Evolutionary conservation across 2,797 vertebrate species (phyloP), one percentile per base, ranked within the genome.

Genomic region (Betta splendens): DNA sequence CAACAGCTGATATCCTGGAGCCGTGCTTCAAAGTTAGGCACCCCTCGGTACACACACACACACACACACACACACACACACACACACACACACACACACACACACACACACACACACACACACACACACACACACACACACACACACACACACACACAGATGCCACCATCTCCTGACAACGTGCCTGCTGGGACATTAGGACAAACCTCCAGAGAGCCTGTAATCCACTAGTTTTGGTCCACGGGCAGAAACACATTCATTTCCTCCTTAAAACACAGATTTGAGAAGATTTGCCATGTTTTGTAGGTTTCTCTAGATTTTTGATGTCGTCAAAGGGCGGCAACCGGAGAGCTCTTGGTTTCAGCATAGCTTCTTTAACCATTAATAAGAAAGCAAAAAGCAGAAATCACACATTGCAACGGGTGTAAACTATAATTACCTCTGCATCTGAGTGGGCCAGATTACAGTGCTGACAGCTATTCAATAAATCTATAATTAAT

Each of bases 1-100:
- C 85, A 91, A 92, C 88, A 76, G 79, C 80, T 77, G 74, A 80
- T 60, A 72, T 22, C 44, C 76, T 59, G 49, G 75, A 71, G 82
- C 73, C 35, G 43, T 44, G 54, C 63, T 78, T 69, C 54, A 72
- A 69, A 81, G 71, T 72, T 59, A 77, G 70, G 57, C 52, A 69
- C 46, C 49, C 63, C 56, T 64, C 49, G 68, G 52, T 16, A 50
- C 55, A 67, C 48, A 66, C 38, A 40, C 40, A 51, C 22, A 50
- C 35, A 60, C 55, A 67, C 48, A 66, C 38, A 50, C 55, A 67
- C 48, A 66, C 38, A 50, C 55, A 67, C 48, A 66, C 38, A 50
- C 55, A 67, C 48, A 66, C 38, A 50, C 55, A 67, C 48, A 66
- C 38, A 50, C 55, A 67, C 48, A 66, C 38, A 50, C 55, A 67